A percentile compares a stretch with the other conserved stretches of the same genome.
These are phyloP conservation scores for Astreopora myriophthalma DNA, from an alignment of 64 coral and sea anemone species.

Conservation along the genomic window DNA sequence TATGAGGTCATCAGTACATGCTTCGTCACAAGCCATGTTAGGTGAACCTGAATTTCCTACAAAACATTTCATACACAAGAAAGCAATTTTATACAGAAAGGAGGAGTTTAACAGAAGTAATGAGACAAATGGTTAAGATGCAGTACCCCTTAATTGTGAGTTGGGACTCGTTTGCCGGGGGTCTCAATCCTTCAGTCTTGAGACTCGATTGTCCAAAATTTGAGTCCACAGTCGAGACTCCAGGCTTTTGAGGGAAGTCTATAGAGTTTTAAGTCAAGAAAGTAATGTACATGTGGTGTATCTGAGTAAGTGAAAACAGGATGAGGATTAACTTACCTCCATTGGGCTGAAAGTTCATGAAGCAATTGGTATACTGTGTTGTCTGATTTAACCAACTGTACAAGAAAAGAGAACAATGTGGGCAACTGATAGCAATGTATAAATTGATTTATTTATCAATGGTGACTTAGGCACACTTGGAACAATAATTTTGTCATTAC, in stretches of 20 bases:
- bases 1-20: slow-evolving; percentile 40
- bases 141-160: no score
- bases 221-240: no score
- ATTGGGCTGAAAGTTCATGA: not conserved
- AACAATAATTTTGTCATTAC: not conserved
- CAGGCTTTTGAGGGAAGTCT: no score
- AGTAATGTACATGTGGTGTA: no score
- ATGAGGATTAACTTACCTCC: not conserved
- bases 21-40: not conserved
- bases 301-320: no score
- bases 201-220: no score
- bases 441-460: no score
- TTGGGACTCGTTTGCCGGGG: no score
- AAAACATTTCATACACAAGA: not conserved
- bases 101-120: not conserved
- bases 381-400: slow-evolving; percentile 29
- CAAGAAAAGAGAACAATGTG: not conserved
- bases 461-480: no score
- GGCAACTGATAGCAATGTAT: not conserved
- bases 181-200: no score
- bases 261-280: no score
- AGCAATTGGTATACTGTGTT: not conserved
- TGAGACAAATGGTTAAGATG: no score
- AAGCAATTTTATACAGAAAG: not conserved
- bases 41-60: not conserved